A percentile compares a stretch with the other conserved stretches of the same genome.
These are phyloP conservation scores for Oeneis ivallda DNA, from an alignment of 2,888 invertebrate species.

Conservation along the genomic window DNA sequence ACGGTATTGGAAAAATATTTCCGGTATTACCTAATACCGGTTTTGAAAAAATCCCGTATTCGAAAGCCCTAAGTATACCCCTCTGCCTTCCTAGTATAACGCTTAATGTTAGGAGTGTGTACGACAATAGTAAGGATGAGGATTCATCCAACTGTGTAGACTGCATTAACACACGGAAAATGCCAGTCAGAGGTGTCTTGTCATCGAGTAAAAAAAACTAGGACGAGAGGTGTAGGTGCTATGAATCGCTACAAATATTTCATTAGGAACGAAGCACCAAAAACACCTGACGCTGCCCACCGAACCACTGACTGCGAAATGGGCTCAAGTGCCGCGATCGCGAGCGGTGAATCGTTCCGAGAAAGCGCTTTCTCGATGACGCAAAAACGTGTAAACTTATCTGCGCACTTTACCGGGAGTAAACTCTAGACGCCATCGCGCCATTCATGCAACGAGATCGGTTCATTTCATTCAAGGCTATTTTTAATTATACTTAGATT, in stretches of 20 bases:
- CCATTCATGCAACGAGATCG: conserved; percentile 9
- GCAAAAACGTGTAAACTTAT: conserved; percentile 43
- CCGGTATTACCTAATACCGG: too few relatives aligned
- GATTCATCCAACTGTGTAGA: too few relatives aligned
- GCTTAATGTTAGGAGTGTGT: too few relatives aligned
- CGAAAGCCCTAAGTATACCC: too few relatives aligned
- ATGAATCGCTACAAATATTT: neutral
- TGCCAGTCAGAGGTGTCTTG: too few relatives aligned
- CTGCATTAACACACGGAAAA: too few relatives aligned
- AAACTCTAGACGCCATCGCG: conserved; percentile 18
- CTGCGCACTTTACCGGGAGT: conserved; percentile 31
- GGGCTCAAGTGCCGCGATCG: conserved; percentile 33
- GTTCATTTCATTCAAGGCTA: conserved; percentile 2
- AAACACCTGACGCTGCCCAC: conserved; percentile 14
- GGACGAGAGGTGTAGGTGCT: neutral
- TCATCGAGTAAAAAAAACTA: neutral
- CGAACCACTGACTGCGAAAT: conserved; percentile 26
- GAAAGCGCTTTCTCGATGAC: conserved; percentile 47
- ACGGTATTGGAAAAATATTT: too few relatives aligned
- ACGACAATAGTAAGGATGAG: too few relatives aligned
- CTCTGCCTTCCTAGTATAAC: too few relatives aligned
- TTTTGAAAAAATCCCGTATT: too few relatives aligned
- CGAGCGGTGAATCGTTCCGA: conserved; percentile 33
- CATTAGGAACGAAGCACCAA: neutral
- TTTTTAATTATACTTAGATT: neutral